Evolutionary conservation across 2,888 invertebrate species (phyloP).

Genomic region (Boloria euphrosyne): DNA sequence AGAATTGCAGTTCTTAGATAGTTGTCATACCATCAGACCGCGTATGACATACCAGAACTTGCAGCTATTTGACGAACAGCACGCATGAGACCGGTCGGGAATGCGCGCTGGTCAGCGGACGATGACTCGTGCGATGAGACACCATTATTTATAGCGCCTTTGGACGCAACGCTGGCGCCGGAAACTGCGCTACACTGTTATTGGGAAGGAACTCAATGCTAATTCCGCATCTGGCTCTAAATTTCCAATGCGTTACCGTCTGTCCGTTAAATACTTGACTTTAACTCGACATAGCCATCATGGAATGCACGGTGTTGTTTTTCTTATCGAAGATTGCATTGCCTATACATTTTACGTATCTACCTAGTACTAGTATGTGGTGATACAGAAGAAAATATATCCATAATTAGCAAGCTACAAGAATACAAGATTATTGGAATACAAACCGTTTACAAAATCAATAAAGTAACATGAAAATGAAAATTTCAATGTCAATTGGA

Average conservation of each 20-base stretch:
- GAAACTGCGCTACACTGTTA: conserved; percentile 68
- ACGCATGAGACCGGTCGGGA: conserved; percentile 64
- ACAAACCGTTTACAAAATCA: neutral
- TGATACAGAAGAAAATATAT: too few relatives aligned
- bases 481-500: neutral
- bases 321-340: too few relatives aligned
- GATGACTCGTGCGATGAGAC: conserved; percentile 78
- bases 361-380: too few relatives aligned
- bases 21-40: conserved; percentile 25
- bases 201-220: conserved; percentile 63
- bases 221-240: conserved; percentile 21
- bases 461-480: neutral
- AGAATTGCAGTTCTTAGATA: conserved; percentile 19
- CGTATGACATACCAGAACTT: conserved; percentile 34
- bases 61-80: conserved; percentile 60
- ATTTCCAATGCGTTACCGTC: neutral
- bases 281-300: too few relatives aligned
- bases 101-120: conserved; percentile 61
- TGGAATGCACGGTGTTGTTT: too few relatives aligned
- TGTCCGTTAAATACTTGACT: too few relatives aligned
- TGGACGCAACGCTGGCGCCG: conserved; percentile 72
- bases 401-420: too few relatives aligned
- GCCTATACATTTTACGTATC: too few relatives aligned
- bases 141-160: conserved; percentile 77
- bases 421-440: too few relatives aligned